Conservation (phyloP, 1,140 invertebrate species). For the Lasioglossum albipes region DNA sequence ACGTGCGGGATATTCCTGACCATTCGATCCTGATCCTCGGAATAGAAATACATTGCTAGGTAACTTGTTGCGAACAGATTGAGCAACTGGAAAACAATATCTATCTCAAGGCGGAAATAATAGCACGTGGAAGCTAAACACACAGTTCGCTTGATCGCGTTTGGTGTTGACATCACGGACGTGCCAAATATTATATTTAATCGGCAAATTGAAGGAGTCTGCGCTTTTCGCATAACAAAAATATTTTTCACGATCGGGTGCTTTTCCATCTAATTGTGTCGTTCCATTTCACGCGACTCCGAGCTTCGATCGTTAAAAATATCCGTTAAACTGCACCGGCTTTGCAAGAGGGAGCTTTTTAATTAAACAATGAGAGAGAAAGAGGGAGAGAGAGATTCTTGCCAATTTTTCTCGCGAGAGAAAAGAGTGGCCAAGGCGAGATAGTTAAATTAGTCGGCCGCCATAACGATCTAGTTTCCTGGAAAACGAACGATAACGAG, state of each 20-base stretch:
- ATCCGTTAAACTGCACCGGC: too few species aligned
- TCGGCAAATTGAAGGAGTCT: not conserved
- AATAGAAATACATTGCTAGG: too few species aligned
- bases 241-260: not conserved
- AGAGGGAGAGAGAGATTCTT: too few species aligned
- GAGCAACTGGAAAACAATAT: not conserved
- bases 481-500: constrained; percentile 33
- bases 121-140: not conserved
- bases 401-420: not conserved
- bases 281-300: not conserved
- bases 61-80: too few species aligned
- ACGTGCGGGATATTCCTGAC: too few species aligned
- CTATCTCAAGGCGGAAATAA: not conserved
- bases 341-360: not conserved
- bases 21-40: too few species aligned
- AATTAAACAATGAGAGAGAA: not conserved
- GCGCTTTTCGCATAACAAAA: not conserved
- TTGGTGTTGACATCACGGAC: not conserved
- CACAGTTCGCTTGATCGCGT: not conserved
- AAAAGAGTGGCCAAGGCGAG: not conserved
- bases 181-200: not conserved
- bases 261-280: not conserved
- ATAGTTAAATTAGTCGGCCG: constrained; percentile 18
- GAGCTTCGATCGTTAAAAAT: not conserved
- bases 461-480: constrained; percentile 20